phyloP scores from a whole-genome alignment of 2,797 vertebrate species.

The Onychomys torridus region DNA sequence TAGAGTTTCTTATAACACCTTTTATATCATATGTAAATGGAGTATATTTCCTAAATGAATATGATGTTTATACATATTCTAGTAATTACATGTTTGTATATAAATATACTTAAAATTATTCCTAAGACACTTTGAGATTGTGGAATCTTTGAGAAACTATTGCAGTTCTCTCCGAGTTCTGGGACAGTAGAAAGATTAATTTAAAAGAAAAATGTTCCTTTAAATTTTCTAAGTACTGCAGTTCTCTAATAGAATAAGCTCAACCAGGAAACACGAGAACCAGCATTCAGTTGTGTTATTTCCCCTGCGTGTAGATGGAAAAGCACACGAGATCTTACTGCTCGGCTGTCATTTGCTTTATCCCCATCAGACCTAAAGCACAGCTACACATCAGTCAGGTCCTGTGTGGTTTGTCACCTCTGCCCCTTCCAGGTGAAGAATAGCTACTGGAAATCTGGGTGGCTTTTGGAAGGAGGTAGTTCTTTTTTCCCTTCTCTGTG shows the following conservation, averaged over 20 bases:
- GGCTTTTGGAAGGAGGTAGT: conserved; percentile 37
- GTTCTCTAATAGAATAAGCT: conserved; percentile 52
- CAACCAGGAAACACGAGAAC: background rate
- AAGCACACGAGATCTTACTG: background rate
- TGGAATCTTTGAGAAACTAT: conserved; percentile 48
- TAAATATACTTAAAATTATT: conserved; percentile 18
- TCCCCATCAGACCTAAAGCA: conserved; percentile 24
- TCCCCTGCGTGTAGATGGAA: background rate
- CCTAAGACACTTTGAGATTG: background rate
- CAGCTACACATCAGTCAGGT: conserved; percentile 19
- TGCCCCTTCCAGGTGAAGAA: background rate
- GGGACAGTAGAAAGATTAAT: conserved; percentile 18
- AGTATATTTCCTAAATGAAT: conserved; percentile 52
- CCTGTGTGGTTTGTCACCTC: background rate
- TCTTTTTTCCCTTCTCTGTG: background rate
- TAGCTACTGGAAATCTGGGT: background rate
- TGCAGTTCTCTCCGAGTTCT: background rate
- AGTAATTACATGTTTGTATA: conserved; percentile 9
- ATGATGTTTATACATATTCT: conserved; percentile 44
- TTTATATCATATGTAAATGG: background rate
- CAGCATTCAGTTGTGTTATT: conserved; percentile 14
- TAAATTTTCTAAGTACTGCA: conserved; percentile 43
- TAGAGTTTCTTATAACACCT: conserved; percentile 31
- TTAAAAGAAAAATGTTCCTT: background rate
- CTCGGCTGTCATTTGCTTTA: background rate